Conservation (phyloP, 2,113 vertebrate genomes). For the Gallinago undulata region DNA sequence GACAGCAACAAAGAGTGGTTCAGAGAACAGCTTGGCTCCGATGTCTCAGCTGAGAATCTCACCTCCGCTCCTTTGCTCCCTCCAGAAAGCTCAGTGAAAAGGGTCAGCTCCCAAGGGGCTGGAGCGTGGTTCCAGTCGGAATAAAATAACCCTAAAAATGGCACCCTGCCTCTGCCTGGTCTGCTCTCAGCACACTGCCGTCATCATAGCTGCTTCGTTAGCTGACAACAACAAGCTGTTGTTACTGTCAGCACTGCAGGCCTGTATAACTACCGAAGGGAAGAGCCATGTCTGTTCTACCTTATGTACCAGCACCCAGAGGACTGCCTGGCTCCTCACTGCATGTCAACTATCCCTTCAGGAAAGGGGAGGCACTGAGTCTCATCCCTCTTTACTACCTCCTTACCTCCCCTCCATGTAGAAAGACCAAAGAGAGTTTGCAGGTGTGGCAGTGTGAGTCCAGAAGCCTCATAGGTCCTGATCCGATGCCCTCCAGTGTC, state of each 20-base stretch:
- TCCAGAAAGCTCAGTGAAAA: background rate
- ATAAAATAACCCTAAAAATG: background rate
- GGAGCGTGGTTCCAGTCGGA: background rate
- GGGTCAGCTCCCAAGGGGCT: background rate
- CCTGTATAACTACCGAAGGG: background rate
- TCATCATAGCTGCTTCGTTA: background rate
- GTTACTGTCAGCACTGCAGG: background rate
- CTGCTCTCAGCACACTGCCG: background rate
- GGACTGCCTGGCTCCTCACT: background rate
- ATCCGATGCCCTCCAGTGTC: background rate
- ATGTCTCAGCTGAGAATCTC: background rate
- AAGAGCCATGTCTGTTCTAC: background rate
- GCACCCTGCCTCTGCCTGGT: background rate
- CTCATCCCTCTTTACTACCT: background rate
- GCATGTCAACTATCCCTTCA: background rate
- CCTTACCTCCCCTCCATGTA: accelerated
- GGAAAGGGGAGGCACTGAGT: background rate
- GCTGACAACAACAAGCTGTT: background rate
- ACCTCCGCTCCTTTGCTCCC: background rate
- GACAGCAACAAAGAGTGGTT: slow-evolving; percentile 2
- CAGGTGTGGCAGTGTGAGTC: accelerated
- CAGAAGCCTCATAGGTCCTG: background rate
- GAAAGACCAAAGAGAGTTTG: background rate
- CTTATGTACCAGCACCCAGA: background rate
- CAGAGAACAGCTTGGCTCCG: slow-evolving; percentile 10